Base-by-base conservation (phyloP, 2,888 invertebrate species). In the Sesia apiformis region DNA sequence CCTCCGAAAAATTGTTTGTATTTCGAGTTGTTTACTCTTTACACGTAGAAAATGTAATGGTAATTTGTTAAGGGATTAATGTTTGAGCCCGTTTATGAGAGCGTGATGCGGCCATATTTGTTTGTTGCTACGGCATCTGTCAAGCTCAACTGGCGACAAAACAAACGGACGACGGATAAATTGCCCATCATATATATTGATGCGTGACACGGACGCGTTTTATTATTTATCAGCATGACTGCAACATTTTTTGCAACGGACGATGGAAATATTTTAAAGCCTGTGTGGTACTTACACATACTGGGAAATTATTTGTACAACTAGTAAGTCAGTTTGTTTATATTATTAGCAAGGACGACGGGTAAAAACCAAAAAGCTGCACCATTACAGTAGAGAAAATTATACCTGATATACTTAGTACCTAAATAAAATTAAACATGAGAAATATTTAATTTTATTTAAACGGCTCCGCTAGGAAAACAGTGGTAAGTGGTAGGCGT, bases 1-100 rank as follows among this genome's bases (percentile, higher is more conserved):
- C 61, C 63, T 56, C 60, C 61, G 60, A 65, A 68, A 66, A 62
- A 70, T 62, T 69, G 50, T 50, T 66, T 58, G 65, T 70, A 70
- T 74, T 75, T 74, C 66, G 70, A 66, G 65, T 74, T 75, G 74
- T 79, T 76, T 77, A 71, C 69, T 63, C 58, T 75, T 78, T 74
- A 68, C 65, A 55, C 54, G 43, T 53, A 53, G 50, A 55, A 54
- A 73, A 67, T 70, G 71, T 39, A 50, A 23, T 64, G 67, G 78
- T 83, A 81, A 86, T 85, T 82, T 85, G 79, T 85, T 78, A 77
- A 65, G 65, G 85, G 84, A 85, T 85, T 71, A 82, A 82, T 78
- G 77, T 81, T 83, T 80, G 74, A 81, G 83, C 80, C 70, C 81
- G 78, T 80, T 84, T 83, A 84, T 83, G 79, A 78, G 77, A 76